Conservation (phyloP, 2,888 invertebrate genomes). For the Phyto melanocephala region DNA sequence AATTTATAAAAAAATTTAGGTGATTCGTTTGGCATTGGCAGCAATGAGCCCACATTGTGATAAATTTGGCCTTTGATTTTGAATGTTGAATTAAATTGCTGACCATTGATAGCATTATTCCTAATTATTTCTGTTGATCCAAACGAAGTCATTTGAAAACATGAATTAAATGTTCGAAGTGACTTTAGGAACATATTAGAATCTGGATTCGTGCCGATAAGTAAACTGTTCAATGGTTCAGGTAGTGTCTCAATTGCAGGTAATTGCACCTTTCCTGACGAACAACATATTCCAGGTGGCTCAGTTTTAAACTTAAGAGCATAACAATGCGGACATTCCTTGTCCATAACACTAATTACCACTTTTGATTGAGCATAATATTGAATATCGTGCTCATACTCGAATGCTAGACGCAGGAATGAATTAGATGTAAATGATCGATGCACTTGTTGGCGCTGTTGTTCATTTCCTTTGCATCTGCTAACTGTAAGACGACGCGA, state of each 20-base stretch:
- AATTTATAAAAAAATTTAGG: constrained; percentile 39
- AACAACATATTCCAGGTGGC: constrained; percentile 76
- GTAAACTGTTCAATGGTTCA: constrained; percentile 64
- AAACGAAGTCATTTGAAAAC: constrained; percentile 67
- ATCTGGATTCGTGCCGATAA: constrained; percentile 45
- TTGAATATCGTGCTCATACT: constrained; percentile 70
- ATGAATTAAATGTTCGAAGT: constrained; percentile 62
- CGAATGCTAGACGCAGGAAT: constrained; percentile 53
- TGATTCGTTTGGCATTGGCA: constrained; percentile 52
- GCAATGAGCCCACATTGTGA: constrained; percentile 40
- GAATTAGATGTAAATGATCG: constrained; percentile 67
- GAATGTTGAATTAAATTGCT: constrained; percentile 60
- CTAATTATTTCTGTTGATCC: constrained; percentile 59
- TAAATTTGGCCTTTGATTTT: constrained; percentile 49
- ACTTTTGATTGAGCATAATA: constrained; percentile 68
- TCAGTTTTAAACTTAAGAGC: constrained; percentile 69
- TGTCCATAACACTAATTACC: constrained; percentile 60
- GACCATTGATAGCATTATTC: constrained; percentile 45
- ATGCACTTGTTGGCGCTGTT: constrained; percentile 65
- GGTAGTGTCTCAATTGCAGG: constrained; percentile 73
- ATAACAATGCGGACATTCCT: constrained; percentile 46
- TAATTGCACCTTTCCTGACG: constrained; percentile 76
- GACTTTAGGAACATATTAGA: constrained; percentile 65
- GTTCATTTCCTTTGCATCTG: constrained; percentile 66
- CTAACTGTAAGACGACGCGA: constrained; percentile 61